A percentile compares a stretch with the other conserved stretches of the same genome.
These are phyloP conservation scores for Clinocottus analis DNA, from an alignment of 2,113 vertebrate genomes.

Conservation along the genomic window DNA sequence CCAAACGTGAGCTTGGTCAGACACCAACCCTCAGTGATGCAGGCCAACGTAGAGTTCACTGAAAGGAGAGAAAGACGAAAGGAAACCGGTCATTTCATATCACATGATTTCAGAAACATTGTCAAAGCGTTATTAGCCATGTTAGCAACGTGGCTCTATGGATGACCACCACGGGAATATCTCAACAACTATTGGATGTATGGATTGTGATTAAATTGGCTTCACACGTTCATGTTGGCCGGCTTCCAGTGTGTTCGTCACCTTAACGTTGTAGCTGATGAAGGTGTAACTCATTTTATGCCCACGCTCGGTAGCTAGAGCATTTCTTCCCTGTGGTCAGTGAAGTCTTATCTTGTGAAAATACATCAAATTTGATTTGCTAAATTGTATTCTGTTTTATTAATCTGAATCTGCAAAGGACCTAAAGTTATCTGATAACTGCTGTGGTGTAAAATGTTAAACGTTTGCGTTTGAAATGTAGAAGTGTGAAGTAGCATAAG, in stretches of 20 bases:
- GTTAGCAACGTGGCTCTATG: not conserved
- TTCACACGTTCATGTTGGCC: no score
- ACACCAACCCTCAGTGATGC: not conserved
- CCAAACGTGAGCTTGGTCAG: rapidly evolving
- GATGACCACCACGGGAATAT: not conserved
- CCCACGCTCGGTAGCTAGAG: no score
- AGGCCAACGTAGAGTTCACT: not conserved
- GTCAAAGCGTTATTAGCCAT: not conserved
- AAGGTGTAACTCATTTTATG: no score
- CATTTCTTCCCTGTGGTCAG: no score
- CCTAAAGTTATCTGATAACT: not conserved
- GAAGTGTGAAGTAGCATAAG: not conserved
- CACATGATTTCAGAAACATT: not conserved
- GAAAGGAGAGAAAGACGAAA: slow-evolving; percentile 5
- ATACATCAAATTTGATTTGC: not conserved
- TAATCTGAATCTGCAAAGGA: not conserved
- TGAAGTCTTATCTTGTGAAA: not conserved
- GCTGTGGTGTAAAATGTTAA: not conserved
- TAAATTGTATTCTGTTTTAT: not conserved
- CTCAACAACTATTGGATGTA: not conserved
- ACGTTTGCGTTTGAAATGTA: not conserved
- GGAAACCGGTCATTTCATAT: not conserved
- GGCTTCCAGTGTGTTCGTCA: no score
- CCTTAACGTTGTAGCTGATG: no score
- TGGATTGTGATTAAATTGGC: no score